Base-by-base conservation (phyloP, 1,140 invertebrate genomes). In the Papilio polytes region DNA sequence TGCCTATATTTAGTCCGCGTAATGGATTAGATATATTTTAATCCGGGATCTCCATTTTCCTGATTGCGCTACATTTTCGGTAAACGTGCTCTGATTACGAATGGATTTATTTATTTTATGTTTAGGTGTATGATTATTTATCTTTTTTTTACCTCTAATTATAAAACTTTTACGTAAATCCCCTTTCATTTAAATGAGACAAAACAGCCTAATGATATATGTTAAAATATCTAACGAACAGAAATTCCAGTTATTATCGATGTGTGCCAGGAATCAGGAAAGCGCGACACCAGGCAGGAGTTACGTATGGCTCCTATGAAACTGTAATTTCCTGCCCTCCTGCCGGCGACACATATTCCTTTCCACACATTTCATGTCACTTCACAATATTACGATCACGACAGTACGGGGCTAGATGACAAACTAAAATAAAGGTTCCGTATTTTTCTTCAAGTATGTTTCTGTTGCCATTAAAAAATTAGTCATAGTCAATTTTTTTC, bases 21-120 rank as follows among this genome's bases (percentile, higher is more conserved):
- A 63, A 63, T 63, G 59, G 20, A 63, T 63, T 63, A 63, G 22
- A 63, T 63, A 63, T 26, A 63, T 63, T 63, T 63, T 26, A 63
- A 63, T 63, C 59, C 59, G 59, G 10, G 22, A n/a, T 22, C 1
- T 26, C 20, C 20, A 26, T 22, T 26, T 63, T n/a, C 10, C 59
- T 63, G 59, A 63, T 63, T 63, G 22, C 59, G 18, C 53, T 59
- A 22, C 59, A 63, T 63, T 63, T 63, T 63, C 1, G 10, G 20
- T 22, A 66, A 31, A 13, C 63, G 22, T 31, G 63, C 22, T 66
- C 63, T 66, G 12, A 36, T 31, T 66, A 66, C 63, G 13, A 13
- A 26, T 26, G 22, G 13, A 31, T 36, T 66, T 66, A 31, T 36
- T 66, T 66, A 66, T 66, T 66, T 66, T 6, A 12, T 15, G 26